These are phyloP conservation scores for Stichodactyla helianthus DNA, from an alignment of 64 coral and sea anemone genomes.

Conservation along the genomic window DNA sequence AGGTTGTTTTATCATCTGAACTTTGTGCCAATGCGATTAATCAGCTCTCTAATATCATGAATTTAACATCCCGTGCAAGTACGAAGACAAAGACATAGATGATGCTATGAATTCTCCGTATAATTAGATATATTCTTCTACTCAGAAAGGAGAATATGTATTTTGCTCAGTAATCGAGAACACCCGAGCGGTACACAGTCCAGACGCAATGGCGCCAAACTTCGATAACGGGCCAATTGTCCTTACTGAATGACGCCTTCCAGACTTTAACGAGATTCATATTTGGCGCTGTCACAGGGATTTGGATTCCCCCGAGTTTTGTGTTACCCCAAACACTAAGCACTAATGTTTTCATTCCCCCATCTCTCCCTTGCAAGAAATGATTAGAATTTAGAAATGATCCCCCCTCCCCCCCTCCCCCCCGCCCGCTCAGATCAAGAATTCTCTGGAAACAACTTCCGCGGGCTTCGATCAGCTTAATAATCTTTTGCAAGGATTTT, in stretches of 20 bases:
- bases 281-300: background rate
- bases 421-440: too few relatives aligned
- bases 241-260: background rate
- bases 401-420: too few relatives aligned
- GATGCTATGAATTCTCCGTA: background rate
- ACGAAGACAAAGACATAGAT: background rate
- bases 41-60: background rate
- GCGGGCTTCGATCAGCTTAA: too few relatives aligned
- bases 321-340: too few relatives aligned
- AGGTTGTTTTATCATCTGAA: background rate
- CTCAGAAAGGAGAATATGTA: background rate
- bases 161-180: background rate
- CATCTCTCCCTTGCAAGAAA: too few relatives aligned
- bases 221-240: background rate
- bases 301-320: too few relatives aligned
- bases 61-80: background rate
- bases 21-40: background rate
- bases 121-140: background rate
- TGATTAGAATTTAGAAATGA: too few relatives aligned
- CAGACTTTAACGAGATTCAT: background rate
- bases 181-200: background rate
- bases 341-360: too few relatives aligned
- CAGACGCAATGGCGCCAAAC: background rate
- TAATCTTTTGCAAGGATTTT: too few relatives aligned
- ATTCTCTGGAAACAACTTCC: too few relatives aligned